Percentiles rank a stretch among this genome's conserved stretches.
Conservation (phyloP, 2,797 vertebrate species). For the Rallus crepitans region DNA sequence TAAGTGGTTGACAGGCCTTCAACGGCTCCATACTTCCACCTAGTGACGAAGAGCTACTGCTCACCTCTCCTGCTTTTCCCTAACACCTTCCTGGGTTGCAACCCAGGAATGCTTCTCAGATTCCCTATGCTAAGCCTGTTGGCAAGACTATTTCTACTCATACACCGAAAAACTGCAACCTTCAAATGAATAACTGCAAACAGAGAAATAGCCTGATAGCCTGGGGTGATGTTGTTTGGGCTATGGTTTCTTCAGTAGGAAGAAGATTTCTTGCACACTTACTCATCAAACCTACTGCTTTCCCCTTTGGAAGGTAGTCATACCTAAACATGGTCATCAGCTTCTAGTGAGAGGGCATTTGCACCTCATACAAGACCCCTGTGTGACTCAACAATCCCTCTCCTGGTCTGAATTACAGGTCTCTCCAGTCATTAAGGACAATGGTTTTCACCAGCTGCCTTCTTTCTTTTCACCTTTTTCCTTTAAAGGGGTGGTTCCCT, state of each 20-base stretch:
- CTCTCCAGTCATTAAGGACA: neutral
- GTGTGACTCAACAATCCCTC: rapidly evolving
- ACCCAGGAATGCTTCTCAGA: neutral
- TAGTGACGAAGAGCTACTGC: neutral
- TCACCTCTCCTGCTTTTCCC: neutral
- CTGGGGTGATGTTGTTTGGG: rapidly evolving
- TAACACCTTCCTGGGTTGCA: neutral
- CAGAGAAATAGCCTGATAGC: neutral
- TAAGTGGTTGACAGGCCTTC: rapidly evolving
- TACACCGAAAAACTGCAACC: neutral
- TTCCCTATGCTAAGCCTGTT: neutral
- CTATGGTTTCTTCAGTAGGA: neutral
- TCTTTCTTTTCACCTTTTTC: rapidly evolving
- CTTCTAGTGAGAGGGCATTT: neutral
- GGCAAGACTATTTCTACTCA: neutral
- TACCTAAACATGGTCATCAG: neutral
- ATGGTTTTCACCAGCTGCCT: neutral
- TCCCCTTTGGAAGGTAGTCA: neutral
- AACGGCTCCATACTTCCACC: conserved; percentile 46
- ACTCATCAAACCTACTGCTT: rapidly evolving
- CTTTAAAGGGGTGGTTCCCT: neutral
- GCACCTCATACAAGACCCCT: neutral
- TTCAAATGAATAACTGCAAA: neutral
- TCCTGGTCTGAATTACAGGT: neutral
- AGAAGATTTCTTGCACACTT: neutral